These are phyloP conservation scores for Oxyruncus cristatus DNA, from an alignment of 2,113 vertebrate species.

Conservation along the genomic window DNA sequence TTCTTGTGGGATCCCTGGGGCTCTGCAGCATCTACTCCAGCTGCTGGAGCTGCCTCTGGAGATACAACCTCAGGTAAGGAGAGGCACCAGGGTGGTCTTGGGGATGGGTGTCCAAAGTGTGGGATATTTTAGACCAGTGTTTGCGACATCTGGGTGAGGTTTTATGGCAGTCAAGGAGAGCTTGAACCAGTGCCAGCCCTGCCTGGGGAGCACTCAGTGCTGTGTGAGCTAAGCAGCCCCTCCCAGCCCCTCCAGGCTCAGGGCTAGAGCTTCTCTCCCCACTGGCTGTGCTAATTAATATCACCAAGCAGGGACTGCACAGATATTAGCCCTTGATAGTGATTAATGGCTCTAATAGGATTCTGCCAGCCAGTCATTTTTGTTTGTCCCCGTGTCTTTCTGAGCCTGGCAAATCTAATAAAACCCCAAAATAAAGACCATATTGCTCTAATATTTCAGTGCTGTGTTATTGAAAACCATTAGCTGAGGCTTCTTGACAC, in stretches of 20 bases:
- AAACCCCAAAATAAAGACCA: neutral
- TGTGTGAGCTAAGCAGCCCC: neutral
- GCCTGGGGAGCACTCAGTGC: neutral
- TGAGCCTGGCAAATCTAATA: neutral
- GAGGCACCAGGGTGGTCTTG: neutral
- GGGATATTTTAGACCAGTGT: rapidly evolving
- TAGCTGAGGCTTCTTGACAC: neutral
- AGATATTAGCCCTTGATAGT: neutral
- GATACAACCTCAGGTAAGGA: neutral
- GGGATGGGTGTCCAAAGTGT: rapidly evolving
- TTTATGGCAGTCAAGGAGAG: neutral
- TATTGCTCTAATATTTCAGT: neutral
- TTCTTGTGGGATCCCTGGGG: neutral
- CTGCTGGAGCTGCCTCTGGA: neutral
- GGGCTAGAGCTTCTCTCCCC: neutral
- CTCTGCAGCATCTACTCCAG: rapidly evolving
- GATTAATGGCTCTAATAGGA: neutral
- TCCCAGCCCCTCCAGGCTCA: rapidly evolving
- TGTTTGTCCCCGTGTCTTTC: neutral
- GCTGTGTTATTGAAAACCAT: neutral
- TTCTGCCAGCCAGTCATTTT: neutral
- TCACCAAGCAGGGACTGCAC: neutral
- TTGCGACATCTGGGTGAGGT: neutral
- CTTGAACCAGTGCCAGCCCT: neutral
- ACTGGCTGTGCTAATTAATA: neutral